Percentiles rank a stretch among this genome's conserved stretches.
phyloP scores from a whole-genome alignment of 2,113 vertebrate species.

The Emydocephalus ijimae region DNA sequence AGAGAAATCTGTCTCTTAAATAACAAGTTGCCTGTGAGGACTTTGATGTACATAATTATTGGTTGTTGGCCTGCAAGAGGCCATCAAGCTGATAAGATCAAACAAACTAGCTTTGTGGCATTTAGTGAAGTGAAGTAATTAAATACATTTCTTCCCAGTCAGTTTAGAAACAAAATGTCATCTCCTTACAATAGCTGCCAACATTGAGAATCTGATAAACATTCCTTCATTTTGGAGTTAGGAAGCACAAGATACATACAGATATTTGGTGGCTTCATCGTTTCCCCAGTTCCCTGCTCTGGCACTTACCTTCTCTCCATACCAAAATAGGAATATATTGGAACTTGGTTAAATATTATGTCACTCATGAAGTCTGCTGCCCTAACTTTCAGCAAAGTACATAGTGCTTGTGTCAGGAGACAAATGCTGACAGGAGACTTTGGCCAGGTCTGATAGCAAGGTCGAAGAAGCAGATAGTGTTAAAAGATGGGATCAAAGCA shows the following conservation, averaged over 20 bases:
- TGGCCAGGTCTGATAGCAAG: neutral
- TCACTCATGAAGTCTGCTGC: neutral
- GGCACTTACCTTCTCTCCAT: neutral
- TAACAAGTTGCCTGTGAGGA: constrained; percentile 24
- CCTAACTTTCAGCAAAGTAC: neutral
- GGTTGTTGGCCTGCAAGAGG: constrained; percentile 41
- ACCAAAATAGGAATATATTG: neutral
- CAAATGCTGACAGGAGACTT: neutral
- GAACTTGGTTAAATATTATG: neutral
- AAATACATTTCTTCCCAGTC: constrained; percentile 22
- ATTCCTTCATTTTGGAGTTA: constrained; percentile 6
- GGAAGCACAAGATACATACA: neutral
- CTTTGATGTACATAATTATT: constrained; percentile 53
- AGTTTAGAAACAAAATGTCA: neutral
- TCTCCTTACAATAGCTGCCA: neutral
- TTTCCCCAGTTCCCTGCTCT: neutral
- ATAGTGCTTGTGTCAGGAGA: neutral
- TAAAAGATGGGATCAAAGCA: neutral
- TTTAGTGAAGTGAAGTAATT: constrained; percentile 38
- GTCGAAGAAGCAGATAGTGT: neutral
- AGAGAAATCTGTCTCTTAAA: constrained; percentile 33
- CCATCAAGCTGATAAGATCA: constrained; percentile 43
- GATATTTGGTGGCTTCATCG: neutral
- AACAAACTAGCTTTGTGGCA: constrained; percentile 33
- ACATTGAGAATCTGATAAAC: neutral